phyloP scores from a whole-genome alignment of 1,140 invertebrate species.

The Lucilia sericata region DNA sequence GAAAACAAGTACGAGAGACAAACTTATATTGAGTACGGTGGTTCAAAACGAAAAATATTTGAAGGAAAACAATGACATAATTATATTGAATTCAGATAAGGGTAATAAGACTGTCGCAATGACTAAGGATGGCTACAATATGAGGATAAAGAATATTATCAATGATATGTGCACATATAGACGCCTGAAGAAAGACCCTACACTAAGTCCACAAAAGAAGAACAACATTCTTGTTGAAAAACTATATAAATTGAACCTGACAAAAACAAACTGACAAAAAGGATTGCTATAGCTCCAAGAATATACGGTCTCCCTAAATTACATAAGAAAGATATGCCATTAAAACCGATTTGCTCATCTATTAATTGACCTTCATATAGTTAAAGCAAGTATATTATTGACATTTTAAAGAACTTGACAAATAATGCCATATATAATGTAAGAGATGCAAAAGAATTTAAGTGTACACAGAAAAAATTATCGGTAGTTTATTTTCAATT shows the following conservation, averaged over 20 bases:
- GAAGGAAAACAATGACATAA: conserved; percentile 33
- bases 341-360: conserved; percentile 13
- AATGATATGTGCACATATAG: conserved; percentile 45
- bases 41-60: conserved; percentile 36
- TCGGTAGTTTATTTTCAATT: no score
- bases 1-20: no score
- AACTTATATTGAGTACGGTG: conserved; percentile 17
- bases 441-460: no score
- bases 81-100: conserved; percentile 30
- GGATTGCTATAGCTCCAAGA: not conserved
- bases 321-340: conserved; percentile 12
- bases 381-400: conserved; percentile 19
- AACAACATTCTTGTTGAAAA: not conserved
- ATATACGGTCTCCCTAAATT: conserved; percentile 30
- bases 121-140: conserved; percentile 20
- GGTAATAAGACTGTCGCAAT: conserved; percentile 8
- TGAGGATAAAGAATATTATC: conserved; percentile 48
- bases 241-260: not conserved
- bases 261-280: not conserved
- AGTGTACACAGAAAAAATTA: no score
- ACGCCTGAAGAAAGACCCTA: conserved; percentile 6
- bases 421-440: no score
- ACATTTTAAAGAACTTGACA: not conserved
- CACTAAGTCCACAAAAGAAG: not conserved
- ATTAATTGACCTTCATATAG: no score